phyloP scores from a whole-genome alignment of 2,113 vertebrate genomes.

The Osmerus eperlanus region DNA sequence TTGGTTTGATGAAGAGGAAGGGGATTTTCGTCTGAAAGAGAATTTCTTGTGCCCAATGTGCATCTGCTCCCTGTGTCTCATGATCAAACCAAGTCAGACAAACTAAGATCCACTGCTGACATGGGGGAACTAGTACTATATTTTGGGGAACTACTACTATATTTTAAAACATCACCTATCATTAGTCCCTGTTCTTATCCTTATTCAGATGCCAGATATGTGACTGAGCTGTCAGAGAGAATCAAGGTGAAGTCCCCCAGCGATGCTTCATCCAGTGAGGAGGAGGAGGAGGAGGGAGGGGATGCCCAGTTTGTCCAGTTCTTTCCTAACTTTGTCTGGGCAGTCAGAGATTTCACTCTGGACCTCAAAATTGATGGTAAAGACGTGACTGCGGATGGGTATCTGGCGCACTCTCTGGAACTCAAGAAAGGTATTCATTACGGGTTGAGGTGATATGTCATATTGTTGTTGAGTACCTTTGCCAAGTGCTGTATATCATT shows the following conservation, averaged over 20 bases:
- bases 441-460: no score
- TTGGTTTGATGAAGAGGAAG: not conserved
- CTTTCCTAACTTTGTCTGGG: constrained; percentile 69
- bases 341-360: constrained; percentile 63
- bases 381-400: constrained; percentile 24
- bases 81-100: not conserved
- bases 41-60: not conserved
- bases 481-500: not conserved
- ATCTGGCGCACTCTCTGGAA: constrained; percentile 34
- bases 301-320: constrained; percentile 48
- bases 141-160: no score
- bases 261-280: not conserved
- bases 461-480: not conserved
- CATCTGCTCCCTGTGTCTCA: not conserved
- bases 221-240: constrained; percentile 56
- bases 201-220: constrained; percentile 37
- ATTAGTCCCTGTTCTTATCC: not conserved
- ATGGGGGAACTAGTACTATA: no score
- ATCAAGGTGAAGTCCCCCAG: constrained; percentile 53
- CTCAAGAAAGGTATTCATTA: constrained; percentile 15
- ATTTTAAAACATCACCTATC: no score
- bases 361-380: constrained; percentile 16
- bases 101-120: no score
- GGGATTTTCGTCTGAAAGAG: not conserved
- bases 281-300: not conserved